Percentiles rank a stretch among this genome's conserved stretches.
These are phyloP conservation scores for Rambutsinella grinnellia DNA, from an alignment of 2,888 invertebrate species.

Conservation along the genomic window DNA sequence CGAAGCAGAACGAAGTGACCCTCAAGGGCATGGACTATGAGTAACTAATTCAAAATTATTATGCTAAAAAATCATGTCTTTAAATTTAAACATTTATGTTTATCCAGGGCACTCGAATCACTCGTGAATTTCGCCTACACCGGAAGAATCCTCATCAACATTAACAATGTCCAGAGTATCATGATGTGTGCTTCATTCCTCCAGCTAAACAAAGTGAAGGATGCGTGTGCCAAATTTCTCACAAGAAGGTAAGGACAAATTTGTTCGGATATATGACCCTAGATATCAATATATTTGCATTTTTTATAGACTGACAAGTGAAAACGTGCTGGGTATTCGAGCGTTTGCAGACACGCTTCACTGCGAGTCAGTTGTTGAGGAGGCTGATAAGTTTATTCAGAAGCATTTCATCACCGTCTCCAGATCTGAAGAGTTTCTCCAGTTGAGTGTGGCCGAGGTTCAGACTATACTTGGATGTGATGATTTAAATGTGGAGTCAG, in stretches of 20 bases:
- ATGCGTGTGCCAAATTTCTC: constrained; percentile 86
- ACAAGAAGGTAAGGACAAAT: constrained; percentile 75
- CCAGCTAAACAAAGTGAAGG: constrained; percentile 82
- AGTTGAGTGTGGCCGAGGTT: constrained; percentile 75
- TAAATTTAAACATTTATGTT: constrained; percentile 60
- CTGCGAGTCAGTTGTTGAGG: constrained; percentile 78
- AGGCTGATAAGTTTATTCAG: constrained; percentile 84
- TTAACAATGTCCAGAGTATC: constrained; percentile 84
- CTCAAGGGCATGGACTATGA: constrained; percentile 85
- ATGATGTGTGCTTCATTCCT: constrained; percentile 89
- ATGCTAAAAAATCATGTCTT: not conserved
- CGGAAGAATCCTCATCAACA: constrained; percentile 81
- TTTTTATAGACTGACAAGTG: constrained; percentile 77
- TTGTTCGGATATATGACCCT: not conserved
- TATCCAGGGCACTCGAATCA: constrained; percentile 80
- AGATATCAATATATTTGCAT: constrained; percentile 11
- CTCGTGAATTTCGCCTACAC: constrained; percentile 89
- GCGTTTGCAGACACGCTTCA: constrained; percentile 85
- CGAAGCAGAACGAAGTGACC: constrained; percentile 83
- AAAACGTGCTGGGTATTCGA: constrained; percentile 84
- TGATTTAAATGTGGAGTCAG: constrained; percentile 81
- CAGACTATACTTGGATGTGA: constrained; percentile 80
- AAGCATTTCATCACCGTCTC: constrained; percentile 84
- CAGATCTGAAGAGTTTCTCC: constrained; percentile 81
- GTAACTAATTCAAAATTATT: constrained; percentile 72